Base-by-base conservation (phyloP, 2,113 vertebrate genomes). In the Hyla sarda region DNA sequence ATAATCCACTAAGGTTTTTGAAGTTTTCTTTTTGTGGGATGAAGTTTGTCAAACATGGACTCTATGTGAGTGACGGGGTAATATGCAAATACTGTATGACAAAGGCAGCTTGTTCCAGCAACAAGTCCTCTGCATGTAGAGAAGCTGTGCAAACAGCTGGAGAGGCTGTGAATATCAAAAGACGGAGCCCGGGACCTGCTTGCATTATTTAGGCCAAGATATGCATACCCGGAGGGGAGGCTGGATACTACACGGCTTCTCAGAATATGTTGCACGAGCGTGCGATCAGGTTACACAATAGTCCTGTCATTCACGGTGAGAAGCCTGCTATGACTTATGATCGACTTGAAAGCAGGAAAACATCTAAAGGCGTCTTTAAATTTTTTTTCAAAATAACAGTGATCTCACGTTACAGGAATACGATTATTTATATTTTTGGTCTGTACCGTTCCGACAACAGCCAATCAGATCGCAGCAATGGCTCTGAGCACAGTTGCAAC, bases 141-240 rank as follows among this genome's bases (percentile, higher is more conserved):
- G 67, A 69, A 83, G 82, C 82, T 83, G 82, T 71, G 62, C 82
- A 73, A 83, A 83, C 52, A 83, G 14, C 30, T 37, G 28, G 47
- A 8, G 74, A 52, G 25, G 74, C 74, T 10, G 74, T 48, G 0
- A 1, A 48, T 28, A 52, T 77, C 74, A 77, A 32, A 52, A 30
- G 69, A 73, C 25, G 0, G 34, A 41, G 21, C 34, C 19, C 34
- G 37, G 69, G 69, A 73, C 37, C 37, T 37, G 69, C 69, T n/a
- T 50, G 45, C 47, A 50, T 50, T 50, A 47, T 19, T 1, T 7
- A 50, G 74, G n/a, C 74, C 74, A 77, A 52, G 45, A 77, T 77
- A 52, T 77, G 47, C 16, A 21, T 77, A 28, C 25, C 74, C 74
- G 74, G 47, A 77, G 74, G 74, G 74, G 45, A 48, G 41, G 25